phyloP scores from a whole-genome alignment of 2,888 invertebrate species.

The Alentia gelatinosa region DNA sequence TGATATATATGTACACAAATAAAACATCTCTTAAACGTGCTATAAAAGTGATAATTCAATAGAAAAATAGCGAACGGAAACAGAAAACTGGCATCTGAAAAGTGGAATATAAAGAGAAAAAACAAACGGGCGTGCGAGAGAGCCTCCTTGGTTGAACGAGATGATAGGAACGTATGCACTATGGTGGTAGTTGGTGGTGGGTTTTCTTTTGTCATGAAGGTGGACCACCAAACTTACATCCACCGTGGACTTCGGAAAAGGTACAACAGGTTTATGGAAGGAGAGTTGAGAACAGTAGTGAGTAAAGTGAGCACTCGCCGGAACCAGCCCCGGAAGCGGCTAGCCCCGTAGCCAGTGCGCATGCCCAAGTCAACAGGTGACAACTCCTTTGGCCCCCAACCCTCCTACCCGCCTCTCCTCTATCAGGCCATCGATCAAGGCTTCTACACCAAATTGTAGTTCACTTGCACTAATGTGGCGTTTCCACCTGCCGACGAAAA shows the following conservation, averaged over 20 bases:
- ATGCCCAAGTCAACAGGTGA: neutral
- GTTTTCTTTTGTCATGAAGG: neutral
- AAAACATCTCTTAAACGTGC: conserved; percentile 42
- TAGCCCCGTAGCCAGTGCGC: neutral
- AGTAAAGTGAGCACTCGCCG: neutral
- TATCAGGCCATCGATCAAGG: neutral
- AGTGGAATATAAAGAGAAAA: conserved; percentile 47
- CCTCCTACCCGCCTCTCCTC: neutral
- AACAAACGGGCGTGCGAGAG: conserved; percentile 44
- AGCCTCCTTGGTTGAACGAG: conserved; percentile 53
- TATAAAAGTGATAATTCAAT: conserved; percentile 54
- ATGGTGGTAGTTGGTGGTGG: conserved; percentile 13
- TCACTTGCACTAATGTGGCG: no score
- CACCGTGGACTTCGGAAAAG: conserved; percentile 28
- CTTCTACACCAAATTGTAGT: neutral
- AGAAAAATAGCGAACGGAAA: conserved; percentile 38
- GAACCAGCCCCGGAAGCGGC: neutral
- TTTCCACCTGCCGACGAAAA: no score
- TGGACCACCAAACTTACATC: conserved; percentile 38
- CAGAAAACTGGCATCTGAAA: conserved; percentile 49
- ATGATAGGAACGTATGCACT: conserved; percentile 35
- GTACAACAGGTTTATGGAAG: conserved; percentile 42
- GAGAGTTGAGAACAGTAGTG: conserved; percentile 3
- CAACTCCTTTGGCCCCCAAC: neutral
- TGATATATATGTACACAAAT: conserved; percentile 43